These are phyloP conservation scores for Corticium candelabrum DNA, from an alignment of 37 sponge, comb jelly and placozoan genomes.

Conservation along the genomic window DNA sequence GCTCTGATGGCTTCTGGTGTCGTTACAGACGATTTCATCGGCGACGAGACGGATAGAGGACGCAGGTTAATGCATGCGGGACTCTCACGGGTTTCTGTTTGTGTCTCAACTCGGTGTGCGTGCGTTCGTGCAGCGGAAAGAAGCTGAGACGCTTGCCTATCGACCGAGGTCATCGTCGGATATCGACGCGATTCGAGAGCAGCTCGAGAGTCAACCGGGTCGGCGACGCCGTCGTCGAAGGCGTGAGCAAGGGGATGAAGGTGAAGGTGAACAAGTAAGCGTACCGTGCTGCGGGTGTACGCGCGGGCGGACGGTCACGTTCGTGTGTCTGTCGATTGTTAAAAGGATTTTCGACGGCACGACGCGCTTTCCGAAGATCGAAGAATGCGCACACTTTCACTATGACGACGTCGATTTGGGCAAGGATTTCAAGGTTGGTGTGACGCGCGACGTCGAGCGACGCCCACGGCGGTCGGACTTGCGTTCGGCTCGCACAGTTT, in stretches of 20 bases:
- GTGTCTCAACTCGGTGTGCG: too few species aligned
- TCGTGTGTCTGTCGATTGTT: neutral
- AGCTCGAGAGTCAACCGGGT: neutral
- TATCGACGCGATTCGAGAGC: neutral
- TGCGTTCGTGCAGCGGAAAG: neutral
- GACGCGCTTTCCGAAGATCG: neutral
- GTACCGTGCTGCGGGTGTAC: neutral
- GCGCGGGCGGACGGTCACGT: neutral
- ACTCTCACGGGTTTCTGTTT: too few species aligned
- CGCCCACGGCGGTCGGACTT: too few species aligned
- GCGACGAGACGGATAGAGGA: too few species aligned
- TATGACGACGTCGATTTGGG: neutral
- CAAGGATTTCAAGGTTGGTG: neutral
- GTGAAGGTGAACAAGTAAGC: neutral
- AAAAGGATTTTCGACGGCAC: neutral
- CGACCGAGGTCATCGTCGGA: neutral
- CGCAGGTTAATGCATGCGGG: too few species aligned
- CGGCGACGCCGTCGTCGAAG: neutral
- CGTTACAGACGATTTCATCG: too few species aligned
- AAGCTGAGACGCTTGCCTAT: neutral
- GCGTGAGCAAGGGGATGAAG: neutral
- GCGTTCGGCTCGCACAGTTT: too few species aligned
- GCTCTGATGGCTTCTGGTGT: too few species aligned
- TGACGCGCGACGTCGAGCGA: too few species aligned
- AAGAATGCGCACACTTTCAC: conserved; percentile 5